Conservation (phyloP, 2,797 vertebrate species). For the Arnoldichthys spilopterus region DNA sequence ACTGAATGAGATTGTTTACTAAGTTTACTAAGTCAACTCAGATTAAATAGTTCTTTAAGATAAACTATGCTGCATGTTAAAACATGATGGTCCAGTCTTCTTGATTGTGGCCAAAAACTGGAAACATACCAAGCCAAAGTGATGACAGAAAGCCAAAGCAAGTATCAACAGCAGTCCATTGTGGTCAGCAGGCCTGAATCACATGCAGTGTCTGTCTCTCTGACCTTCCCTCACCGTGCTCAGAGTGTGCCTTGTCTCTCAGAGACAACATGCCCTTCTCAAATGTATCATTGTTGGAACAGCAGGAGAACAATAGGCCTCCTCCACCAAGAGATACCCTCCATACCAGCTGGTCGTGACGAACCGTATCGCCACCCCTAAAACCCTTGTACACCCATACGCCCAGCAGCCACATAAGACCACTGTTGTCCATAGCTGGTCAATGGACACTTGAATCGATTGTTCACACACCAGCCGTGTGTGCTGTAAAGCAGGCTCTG, state of each 20-base stretch:
- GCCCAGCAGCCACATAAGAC: slow-evolving; percentile 52
- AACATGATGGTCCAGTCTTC: slow-evolving; percentile 30
- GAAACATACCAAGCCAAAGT: slow-evolving; percentile 44
- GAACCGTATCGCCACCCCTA: slow-evolving; percentile 67
- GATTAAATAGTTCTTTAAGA: not conserved
- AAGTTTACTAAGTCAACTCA: not conserved
- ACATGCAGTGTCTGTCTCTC: slow-evolving; percentile 47
- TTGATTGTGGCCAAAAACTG: slow-evolving; percentile 27
- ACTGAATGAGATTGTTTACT: no score
- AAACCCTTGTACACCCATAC: slow-evolving; percentile 53
- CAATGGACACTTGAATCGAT: slow-evolving; percentile 62
- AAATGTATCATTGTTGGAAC: slow-evolving; percentile 79
- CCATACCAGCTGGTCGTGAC: slow-evolving; percentile 85
- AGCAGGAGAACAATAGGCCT: slow-evolving; percentile 80
- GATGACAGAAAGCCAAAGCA: slow-evolving; percentile 39
- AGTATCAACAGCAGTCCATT: slow-evolving; percentile 43
- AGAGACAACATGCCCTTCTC: slow-evolving; percentile 73
- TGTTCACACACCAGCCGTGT: slow-evolving; percentile 55
- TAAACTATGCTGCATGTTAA: not conserved
- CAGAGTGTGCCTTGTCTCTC: slow-evolving; percentile 47
- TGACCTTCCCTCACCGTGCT: slow-evolving; percentile 47
- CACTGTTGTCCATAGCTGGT: slow-evolving; percentile 58
- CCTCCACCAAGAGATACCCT: slow-evolving; percentile 79
- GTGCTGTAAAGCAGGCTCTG: slow-evolving; percentile 43
- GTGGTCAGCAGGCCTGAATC: slow-evolving; percentile 48